These are phyloP conservation scores for Xanthostigma xanthostigma DNA, from an alignment of 2,888 invertebrate species.

Conservation along the genomic window DNA sequence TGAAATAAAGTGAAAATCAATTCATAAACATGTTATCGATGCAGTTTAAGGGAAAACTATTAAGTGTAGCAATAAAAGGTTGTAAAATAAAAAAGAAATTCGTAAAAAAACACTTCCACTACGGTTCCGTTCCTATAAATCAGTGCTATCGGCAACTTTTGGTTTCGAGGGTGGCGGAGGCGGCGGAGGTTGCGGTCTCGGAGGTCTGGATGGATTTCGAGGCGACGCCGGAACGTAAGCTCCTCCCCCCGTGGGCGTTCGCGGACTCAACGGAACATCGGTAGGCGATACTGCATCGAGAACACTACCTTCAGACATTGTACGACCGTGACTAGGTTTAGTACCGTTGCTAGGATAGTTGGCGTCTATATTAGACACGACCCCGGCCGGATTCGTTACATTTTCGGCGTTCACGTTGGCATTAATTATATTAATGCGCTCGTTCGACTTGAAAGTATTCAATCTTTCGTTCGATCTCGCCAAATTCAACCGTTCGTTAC, in stretches of 20 bases:
- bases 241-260: slow-evolving; percentile 2
- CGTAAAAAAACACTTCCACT: too few species aligned
- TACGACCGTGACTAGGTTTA: slow-evolving; percentile 25
- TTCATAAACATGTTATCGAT: too few species aligned
- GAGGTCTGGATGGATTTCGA: slow-evolving; percentile 7
- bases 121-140: slow-evolving; percentile 19
- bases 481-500: slow-evolving; percentile 7
- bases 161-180: slow-evolving; percentile 26
- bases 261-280: background rate
- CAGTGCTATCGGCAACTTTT: slow-evolving; percentile 24
- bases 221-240: slow-evolving; percentile 4
- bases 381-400: slow-evolving; percentile 7
- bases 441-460: background rate
- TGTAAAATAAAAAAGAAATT: too few species aligned
- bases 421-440: slow-evolving; percentile 11
- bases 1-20: too few species aligned
- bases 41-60: too few species aligned
- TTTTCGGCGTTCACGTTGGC: slow-evolving; percentile 17
- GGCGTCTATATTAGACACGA: slow-evolving; percentile 6
- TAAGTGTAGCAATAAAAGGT: too few species aligned
- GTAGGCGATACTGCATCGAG: slow-evolving; percentile 18
- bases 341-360: slow-evolving; percentile 11
- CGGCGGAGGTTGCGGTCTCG: slow-evolving; percentile 26
- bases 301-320: slow-evolving; percentile 29
- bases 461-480: slow-evolving; percentile 15